Evolutionary conservation across 2,797 vertebrate species (phyloP), one percentile per base, ranked within the genome.

Genomic region (Danionella dracula): DNA sequence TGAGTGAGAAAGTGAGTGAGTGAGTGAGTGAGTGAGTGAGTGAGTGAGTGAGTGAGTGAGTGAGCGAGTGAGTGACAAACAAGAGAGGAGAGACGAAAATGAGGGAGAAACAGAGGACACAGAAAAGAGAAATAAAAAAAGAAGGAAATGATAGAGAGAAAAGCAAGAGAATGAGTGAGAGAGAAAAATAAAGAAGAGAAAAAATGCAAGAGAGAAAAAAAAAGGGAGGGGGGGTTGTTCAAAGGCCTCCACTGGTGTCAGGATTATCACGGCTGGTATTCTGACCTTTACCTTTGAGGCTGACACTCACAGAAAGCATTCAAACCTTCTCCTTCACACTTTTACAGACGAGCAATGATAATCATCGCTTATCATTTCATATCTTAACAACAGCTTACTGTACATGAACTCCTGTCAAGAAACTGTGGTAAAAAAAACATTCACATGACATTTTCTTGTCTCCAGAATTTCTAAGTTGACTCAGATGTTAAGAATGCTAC

Each of bases 251-350:
- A 68, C 71, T 53, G 68, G 72, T 72, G 61, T 66, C 49, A 62
- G 78, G 82, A 82, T 67, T 53, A 70, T 23, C 49, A 81, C 74
- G 15, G 68, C 76, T 46, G 81, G 32, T 72, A 10, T 34, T 21
- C 20, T 86, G 81, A 85, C 83, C 83, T 87, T 86, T 81, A 57
- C 45, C 42, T 32, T 11, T 11, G 42, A 31, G 8, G 17, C 23
- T n/a, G 37, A 1, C 19, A 32, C 13, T 38, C 15, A 23, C 1
- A 54, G 10, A 21, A 32, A 2, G 38, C 12, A 16, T 4, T 4
- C 4, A 53, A 40, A 12, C 16, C 17, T 17, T 13, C 37, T 29
- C 9, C 27, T 27, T 16, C 7, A 27, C 41, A 62, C 7, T 10
- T 27, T 6, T 6, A 27, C 23, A 3, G 3, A 3, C 23, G 3